Conservation (phyloP, 1,140 invertebrate species). For the Asbolus verrucosus region DNA sequence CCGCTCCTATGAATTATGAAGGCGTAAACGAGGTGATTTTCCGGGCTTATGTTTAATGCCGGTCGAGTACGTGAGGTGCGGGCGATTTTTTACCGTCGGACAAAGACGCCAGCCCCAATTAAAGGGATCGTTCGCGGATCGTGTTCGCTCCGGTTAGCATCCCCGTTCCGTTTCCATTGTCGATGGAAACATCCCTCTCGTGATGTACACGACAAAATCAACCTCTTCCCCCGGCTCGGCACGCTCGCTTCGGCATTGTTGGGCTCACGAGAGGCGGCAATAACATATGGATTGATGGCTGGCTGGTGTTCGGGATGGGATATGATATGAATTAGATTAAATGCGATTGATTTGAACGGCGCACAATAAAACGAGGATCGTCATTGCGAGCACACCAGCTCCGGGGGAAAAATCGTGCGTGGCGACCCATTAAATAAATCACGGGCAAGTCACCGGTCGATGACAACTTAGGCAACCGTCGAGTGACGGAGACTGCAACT, state of each 20-base stretch:
- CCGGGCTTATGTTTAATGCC: conserved; percentile 23
- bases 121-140: too few species aligned
- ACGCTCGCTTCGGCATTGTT: conserved; percentile 28
- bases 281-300: conserved; percentile 40
- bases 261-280: conserved; percentile 16
- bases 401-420: too few species aligned
- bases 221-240: conserved; percentile 1
- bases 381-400: too few species aligned
- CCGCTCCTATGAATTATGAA: conserved; percentile 33
- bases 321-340: conserved; percentile 47
- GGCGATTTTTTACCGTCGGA: background rate
- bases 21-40: conserved; percentile 28
- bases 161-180: too few species aligned
- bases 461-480: too few species aligned
- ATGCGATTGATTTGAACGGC: conserved; percentile 21
- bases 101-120: conserved; percentile 9
- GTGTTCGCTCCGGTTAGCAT: background rate
- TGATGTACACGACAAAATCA: background rate
- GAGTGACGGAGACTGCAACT: too few species aligned
- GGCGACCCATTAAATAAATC: too few species aligned
- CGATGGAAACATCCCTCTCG: too few species aligned
- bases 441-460: too few species aligned
- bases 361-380: conserved; percentile 20
- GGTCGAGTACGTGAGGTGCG: background rate
- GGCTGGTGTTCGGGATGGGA: conserved; percentile 5